Percentiles rank a stretch among this genome's conserved stretches.
phyloP scores from a whole-genome alignment of 1,140 invertebrate genomes.

The Trichoplusia ni region DNA sequence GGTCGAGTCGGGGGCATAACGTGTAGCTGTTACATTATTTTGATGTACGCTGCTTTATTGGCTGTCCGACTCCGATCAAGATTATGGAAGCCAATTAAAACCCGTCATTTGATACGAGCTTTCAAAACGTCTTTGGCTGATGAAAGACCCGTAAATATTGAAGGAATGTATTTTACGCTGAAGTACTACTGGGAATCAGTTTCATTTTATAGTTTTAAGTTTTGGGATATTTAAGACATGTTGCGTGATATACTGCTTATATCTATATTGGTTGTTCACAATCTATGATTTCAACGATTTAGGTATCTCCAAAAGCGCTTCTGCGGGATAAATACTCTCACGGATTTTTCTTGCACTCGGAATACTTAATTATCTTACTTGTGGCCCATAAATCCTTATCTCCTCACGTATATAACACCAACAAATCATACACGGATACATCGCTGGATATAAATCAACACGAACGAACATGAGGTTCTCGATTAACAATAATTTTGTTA shows the following conservation, averaged over 20 bases:
- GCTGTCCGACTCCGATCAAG: conserved; percentile 7
- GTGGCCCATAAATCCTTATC: conserved; percentile 14
- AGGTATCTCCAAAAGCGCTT: too few species aligned
- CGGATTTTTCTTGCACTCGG: too few species aligned
- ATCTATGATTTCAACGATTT: too few species aligned
- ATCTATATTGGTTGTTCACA: too few species aligned
- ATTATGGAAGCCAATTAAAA: conserved; percentile 24
- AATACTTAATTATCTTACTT: background rate
- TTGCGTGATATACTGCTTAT: too few species aligned
- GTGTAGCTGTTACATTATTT: conserved; percentile 1
- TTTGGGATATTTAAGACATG: too few species aligned
- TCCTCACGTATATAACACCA: conserved; percentile 2
- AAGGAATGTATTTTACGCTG: background rate
- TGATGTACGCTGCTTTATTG: conserved; percentile 13
- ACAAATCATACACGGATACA: conserved; percentile 24
- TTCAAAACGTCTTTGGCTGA: background rate
- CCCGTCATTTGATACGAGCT: conserved; percentile 9
- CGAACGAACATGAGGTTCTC: conserved; percentile 37
- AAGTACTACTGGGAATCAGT: too few species aligned
- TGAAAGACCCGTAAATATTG: conserved; percentile 12
- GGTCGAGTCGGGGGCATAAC: conserved; percentile 9
- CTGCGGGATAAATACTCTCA: too few species aligned
- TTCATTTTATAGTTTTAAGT: too few species aligned
- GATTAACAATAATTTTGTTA: conserved; percentile 69
- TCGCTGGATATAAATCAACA: conserved; percentile 31